Base-by-base conservation (phyloP, 2,113 vertebrate genomes). In the Recurvirostra avosetta region DNA sequence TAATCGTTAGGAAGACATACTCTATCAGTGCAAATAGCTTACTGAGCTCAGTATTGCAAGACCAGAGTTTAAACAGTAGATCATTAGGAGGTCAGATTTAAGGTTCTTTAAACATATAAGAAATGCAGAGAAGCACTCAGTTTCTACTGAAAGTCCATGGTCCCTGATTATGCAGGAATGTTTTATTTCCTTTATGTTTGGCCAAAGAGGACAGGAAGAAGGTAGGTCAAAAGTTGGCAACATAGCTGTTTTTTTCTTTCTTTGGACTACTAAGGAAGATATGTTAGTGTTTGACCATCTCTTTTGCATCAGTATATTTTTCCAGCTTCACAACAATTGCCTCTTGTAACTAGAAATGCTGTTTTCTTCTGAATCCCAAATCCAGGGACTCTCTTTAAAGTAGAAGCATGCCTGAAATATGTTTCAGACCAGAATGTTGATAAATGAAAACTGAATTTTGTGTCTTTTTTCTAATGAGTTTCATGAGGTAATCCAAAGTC, bases 241-340 rank as follows among this genome's bases (percentile, higher is more conserved):
- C 0, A 7, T 50, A 26, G 5, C 9, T 56, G 1, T 0, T 41
- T n/a, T 26, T 63, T 36, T 25, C 4, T 59, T 77, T 20, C 26
- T 83, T 62, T 58, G 6, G 13, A 49, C 34, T 59, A 22, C 25
- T 59, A 36, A 53, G 3, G 59, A 32, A 34, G 6, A 50, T 0
- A 1, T 27, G 7, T 67, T 53, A 26, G 6, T 34, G 3, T 52
- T 40, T 74, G 20, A 2, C 14, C 3, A 16, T 29, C 11, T 91
- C 9, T 89, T 88, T 62, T 50, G 15, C 3, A 49, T 17, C 3
- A 12, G 5, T 41, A 36, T 67, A 75, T 23, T 72, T 72, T 63
- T 5, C 3, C 25, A 81, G 4, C 9, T 86, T 78, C 38, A 47
- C 17, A 86, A 16, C 22, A 87, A 43, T 87, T 67, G 6, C 10